Conservation (phyloP, 2,888 invertebrate species). For the Leptopilina drosophilae region DNA sequence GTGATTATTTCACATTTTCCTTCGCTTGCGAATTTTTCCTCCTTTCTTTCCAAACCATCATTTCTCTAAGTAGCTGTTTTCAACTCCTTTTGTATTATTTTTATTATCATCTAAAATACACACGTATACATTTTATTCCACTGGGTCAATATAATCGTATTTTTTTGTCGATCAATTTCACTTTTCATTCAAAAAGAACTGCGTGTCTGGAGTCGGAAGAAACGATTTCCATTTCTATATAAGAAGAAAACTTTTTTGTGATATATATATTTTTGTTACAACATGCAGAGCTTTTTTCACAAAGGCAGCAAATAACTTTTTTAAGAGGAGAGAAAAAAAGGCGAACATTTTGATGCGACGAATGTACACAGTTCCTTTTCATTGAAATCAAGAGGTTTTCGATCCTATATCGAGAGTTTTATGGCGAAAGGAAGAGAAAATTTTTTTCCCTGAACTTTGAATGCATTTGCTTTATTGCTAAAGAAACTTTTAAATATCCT, state of each 20-base stretch:
- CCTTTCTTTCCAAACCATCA: conserved; percentile 18
- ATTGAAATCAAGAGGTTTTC: too few species aligned
- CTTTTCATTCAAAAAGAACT: too few species aligned
- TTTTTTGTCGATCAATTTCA: background rate
- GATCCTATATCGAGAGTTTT: too few species aligned
- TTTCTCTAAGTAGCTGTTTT: background rate
- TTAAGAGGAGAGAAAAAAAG: background rate
- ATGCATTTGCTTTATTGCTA: too few species aligned
- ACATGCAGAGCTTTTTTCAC: background rate
- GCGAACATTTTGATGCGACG: background rate
- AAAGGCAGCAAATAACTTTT: conserved; percentile 14
- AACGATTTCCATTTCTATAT: background rate
- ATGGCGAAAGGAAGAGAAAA: too few species aligned
- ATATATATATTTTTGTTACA: background rate
- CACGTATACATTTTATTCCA: background rate
- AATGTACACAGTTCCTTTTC: background rate
- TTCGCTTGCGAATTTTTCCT: conserved; percentile 19
- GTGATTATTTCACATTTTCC: conserved; percentile 31
- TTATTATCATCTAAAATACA: background rate
- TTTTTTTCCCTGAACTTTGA: too few species aligned
- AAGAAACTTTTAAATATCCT: background rate
- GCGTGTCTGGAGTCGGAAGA: too few species aligned
- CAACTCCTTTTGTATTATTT: background rate
- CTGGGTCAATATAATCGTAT: background rate
- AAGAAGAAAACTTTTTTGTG: background rate